phyloP scores from a whole-genome alignment of 2,797 vertebrate genomes.

The Chelidonichthys spinosus region DNA sequence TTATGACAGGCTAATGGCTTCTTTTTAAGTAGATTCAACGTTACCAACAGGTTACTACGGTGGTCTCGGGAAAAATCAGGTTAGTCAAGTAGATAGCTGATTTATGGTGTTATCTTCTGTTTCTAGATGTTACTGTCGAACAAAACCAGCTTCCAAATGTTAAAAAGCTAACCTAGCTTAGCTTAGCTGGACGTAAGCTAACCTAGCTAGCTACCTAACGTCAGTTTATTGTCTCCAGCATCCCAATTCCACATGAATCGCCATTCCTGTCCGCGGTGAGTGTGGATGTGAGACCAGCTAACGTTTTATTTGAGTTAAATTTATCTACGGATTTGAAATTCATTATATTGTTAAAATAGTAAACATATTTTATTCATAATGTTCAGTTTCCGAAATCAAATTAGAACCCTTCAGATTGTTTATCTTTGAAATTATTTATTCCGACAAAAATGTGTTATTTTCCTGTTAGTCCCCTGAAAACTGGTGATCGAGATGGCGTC shows the following conservation, averaged over 20 bases:
- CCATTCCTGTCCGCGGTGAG: no score
- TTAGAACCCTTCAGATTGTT: neutral
- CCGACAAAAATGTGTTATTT: neutral
- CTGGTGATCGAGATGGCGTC: conserved; percentile 49
- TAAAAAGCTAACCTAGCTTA: neutral
- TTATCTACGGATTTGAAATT: no score
- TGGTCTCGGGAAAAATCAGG: neutral
- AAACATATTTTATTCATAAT: neutral
- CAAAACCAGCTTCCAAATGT: neutral
- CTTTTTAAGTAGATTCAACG: neutral
- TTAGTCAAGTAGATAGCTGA: neutral
- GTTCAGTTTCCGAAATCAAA: neutral
- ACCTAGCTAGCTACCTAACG: no score
- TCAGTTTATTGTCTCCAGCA: neutral
- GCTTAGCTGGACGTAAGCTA: no score
- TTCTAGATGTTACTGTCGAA: neutral
- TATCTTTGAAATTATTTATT: conserved; percentile 20
- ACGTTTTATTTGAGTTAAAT: no score
- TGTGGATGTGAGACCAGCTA: no score
- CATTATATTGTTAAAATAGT: no score
- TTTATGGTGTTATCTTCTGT: neutral
- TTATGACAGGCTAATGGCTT: neutral
- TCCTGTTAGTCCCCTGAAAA: neutral
- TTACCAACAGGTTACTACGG: neutral
- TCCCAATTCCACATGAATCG: no score